These are phyloP conservation scores for Mimachlamys varia DNA, from an alignment of 2,888 invertebrate species.

Conservation along the genomic window DNA sequence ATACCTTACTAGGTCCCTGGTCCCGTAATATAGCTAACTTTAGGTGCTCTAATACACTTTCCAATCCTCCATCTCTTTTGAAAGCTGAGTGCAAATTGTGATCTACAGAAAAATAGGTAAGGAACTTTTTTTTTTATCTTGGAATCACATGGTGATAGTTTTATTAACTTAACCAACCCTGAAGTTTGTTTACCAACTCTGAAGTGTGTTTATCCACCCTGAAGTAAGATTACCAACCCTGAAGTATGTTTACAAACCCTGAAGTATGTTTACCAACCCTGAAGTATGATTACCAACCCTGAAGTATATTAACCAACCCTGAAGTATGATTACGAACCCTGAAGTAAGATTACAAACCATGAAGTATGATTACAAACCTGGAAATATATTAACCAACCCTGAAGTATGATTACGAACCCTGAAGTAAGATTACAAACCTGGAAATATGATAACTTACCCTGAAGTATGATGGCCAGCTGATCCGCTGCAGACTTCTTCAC, in stretches of 20 bases:
- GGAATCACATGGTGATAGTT: too few relatives aligned
- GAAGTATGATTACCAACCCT: too few relatives aligned
- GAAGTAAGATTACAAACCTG: background rate
- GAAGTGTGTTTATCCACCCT: too few relatives aligned
- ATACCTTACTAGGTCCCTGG: slow-evolving; percentile 56
- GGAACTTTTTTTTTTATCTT: too few relatives aligned
- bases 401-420: background rate
- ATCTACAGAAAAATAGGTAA: slow-evolving; percentile 63
- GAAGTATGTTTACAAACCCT: too few relatives aligned
- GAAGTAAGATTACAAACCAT: background rate
- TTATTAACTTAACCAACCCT: too few relatives aligned
- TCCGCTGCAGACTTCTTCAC: slow-evolving; percentile 79
- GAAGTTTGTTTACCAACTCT: too few relatives aligned
- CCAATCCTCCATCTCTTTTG: slow-evolving; percentile 71
- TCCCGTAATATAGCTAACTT: slow-evolving; percentile 62
- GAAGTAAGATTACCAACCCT: too few relatives aligned
- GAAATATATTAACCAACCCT: background rate
- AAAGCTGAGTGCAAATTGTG: slow-evolving; percentile 73
- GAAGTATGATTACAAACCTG: too few relatives aligned
- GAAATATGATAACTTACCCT: slow-evolving; percentile 62
- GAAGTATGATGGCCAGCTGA: slow-evolving; percentile 78
- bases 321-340: background rate
- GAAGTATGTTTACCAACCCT: too few relatives aligned
- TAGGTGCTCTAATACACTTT: slow-evolving; percentile 69
- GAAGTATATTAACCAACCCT: too few relatives aligned